Base-by-base conservation (phyloP, 23 tunicate genomes). In the Trididemnum clinides region DNA sequence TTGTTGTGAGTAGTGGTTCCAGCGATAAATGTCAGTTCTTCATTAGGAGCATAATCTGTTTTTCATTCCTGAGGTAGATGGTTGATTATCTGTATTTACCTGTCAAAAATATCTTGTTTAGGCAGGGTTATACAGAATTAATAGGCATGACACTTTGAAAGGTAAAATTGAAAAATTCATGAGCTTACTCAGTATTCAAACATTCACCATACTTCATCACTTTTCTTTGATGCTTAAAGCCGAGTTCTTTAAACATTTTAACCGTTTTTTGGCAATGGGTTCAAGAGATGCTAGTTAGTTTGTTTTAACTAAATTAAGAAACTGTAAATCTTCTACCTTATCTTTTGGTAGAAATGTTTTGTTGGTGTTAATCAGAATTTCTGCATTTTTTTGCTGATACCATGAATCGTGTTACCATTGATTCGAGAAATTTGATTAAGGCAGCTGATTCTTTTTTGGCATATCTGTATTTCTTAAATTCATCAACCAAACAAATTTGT, bases 201-300 rank as follows among this genome's bases (percentile, higher is more conserved):
- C 27, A 21, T 21, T 62, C 22, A 62, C 69, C 27, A 21, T 21
- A 66, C 22, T 66, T 31, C 20, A 10, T 28, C 31, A 66, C 75
- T 37, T 66, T 66, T 66, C 31, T 66, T 66, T 31, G 75, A 29
- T 29, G 6, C 75, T 66, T 32, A 31, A 30, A 32, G 75, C 75
- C 2, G 12, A 29, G 37, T 66, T 66, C 37, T 30, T 66, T 15
- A 66, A 5, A 4, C 75, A 37, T 66, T 31, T 66, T 23, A 29
- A 29, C 22, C 75, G 30, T 66, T 66, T 66, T 66, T 5, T 3
- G 31, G 30, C 75, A 66, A 66, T 36, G 22, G 75, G 75, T 66
- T 37, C 75, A 66, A 66, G 75, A 66, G 75, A 66, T 29, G 75
- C 75, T 66, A 37, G 75, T 66, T 66, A 37, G 37, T 66, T 66